These are phyloP conservation scores for Odontomyia ornata DNA, from an alignment of 2,888 invertebrate genomes.

Conservation along the genomic window DNA sequence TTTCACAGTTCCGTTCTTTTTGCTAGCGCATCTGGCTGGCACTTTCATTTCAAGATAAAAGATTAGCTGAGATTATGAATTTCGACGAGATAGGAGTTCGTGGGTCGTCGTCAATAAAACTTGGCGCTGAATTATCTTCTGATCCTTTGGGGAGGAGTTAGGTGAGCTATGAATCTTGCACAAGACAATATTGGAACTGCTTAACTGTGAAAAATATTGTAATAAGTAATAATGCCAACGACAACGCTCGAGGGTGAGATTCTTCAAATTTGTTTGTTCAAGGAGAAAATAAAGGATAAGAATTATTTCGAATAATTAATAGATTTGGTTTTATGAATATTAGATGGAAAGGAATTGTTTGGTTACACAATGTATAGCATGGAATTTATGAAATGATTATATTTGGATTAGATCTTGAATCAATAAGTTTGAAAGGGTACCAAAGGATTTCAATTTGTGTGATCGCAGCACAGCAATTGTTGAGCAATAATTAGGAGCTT, in stretches of 20 bases:
- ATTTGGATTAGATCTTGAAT: too few species aligned
- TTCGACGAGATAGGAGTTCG: constrained; percentile 23
- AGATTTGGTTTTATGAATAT: background rate
- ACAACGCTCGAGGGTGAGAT: background rate
- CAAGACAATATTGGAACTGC: constrained; percentile 16
- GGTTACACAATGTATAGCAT: background rate
- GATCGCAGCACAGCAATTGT: too few species aligned
- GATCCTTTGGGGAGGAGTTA: background rate
- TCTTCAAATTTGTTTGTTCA: background rate
- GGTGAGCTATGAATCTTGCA: background rate
- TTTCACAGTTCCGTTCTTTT: background rate
- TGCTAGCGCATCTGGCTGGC: constrained; percentile 5
- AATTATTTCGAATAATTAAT: constrained; percentile 3
- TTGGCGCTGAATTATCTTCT: constrained; percentile 3
- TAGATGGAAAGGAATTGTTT: background rate
- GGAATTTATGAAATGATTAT: too few species aligned
- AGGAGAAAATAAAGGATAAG: background rate
- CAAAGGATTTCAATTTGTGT: too few species aligned
- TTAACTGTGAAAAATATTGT: constrained; percentile 1
- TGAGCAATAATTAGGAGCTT: too few species aligned
- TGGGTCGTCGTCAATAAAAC: constrained; percentile 25
- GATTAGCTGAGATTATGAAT: constrained; percentile 32
- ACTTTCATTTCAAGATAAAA: constrained; percentile 15
- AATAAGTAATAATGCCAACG: background rate
- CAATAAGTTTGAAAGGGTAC: too few species aligned